phyloP scores from a whole-genome alignment of 1,140 invertebrate genomes.

The Tribolium madens region DNA sequence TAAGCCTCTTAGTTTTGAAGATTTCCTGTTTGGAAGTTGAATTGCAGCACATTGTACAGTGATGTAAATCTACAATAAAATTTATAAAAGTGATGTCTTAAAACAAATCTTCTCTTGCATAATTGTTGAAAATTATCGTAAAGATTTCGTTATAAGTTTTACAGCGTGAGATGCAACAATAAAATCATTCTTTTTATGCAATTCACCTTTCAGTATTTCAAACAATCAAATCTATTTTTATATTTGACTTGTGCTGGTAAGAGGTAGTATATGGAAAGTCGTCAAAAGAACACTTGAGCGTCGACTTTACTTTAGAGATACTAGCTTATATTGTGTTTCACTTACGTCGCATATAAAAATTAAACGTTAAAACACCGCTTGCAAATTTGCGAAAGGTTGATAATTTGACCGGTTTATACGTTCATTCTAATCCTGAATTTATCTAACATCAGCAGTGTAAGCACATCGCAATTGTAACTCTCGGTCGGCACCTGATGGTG shows the following conservation, averaged over 20 bases:
- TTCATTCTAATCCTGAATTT: conserved; percentile 47
- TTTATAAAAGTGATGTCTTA: neutral
- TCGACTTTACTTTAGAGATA: conserved; percentile 19
- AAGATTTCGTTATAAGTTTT: conserved; percentile 21
- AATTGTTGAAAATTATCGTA: conserved; percentile 9
- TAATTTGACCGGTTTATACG: conserved; percentile 33
- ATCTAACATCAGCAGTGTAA: conserved; percentile 58
- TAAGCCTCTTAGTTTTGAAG: too few relatives aligned
- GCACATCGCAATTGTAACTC: conserved; percentile 63
- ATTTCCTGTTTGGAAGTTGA: too few relatives aligned
- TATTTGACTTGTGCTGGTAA: conserved; percentile 40
- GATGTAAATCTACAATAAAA: neutral
- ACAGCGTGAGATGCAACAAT: conserved; percentile 22
- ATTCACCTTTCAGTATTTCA: conserved; percentile 36
- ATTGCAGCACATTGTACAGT: too few relatives aligned
- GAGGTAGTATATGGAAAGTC: conserved; percentile 40
- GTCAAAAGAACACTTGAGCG: conserved; percentile 25
- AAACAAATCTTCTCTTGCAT: neutral
- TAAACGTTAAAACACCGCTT: neutral
- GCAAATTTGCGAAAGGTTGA: neutral
- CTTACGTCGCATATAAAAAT: neutral
- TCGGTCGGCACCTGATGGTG: conserved; percentile 59
- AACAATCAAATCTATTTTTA: conserved; percentile 38
- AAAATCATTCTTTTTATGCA: conserved; percentile 34
- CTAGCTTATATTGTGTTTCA: neutral